These are phyloP conservation scores for Drosophila equinoxialis DNA, from an alignment of 1,140 invertebrate genomes.

Conservation along the genomic window DNA sequence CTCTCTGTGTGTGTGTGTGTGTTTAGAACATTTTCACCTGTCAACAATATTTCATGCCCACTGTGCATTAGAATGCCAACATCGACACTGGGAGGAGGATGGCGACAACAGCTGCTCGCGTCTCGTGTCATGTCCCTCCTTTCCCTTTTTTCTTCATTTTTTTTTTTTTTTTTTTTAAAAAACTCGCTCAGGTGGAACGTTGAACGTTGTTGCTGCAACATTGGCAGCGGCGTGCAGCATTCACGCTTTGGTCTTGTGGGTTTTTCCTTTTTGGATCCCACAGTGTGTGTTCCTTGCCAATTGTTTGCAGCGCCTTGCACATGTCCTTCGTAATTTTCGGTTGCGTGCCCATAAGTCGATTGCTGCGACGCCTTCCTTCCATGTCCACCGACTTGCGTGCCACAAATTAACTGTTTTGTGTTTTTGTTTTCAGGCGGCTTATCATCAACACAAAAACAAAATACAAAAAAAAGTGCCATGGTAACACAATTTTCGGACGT, in stretches of 20 bases:
- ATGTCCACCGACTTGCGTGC: conserved; percentile 53
- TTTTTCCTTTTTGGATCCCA: conserved; percentile 25
- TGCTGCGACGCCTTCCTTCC: conserved; percentile 39
- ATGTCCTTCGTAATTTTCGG: conserved; percentile 67
- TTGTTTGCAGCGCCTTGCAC: conserved; percentile 42
- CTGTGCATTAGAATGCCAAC: conserved; percentile 73
- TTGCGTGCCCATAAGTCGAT: conserved; percentile 63
- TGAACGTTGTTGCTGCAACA: conserved; percentile 11
- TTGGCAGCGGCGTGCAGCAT: conserved; percentile 52
- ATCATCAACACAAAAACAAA: conserved; percentile 32
- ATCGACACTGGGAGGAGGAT: conserved; percentile 12
- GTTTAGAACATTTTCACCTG: conserved; percentile 67
- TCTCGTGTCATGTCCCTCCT: conserved; percentile 12
- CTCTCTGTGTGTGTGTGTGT: conserved; percentile 13
- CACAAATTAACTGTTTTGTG: conserved; percentile 64
- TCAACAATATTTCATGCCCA: conserved; percentile 79
- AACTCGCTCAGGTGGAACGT: conserved; percentile 73
- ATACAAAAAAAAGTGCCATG: conserved; percentile 36
- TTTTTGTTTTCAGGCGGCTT: conserved; percentile 48
- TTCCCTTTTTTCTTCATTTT: not conserved
- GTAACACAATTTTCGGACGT: conserved; percentile 65
- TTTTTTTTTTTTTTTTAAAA: conserved; percentile 24
- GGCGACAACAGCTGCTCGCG: conserved; percentile 60
- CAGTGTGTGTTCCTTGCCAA: conserved; percentile 19
- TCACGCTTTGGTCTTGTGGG: conserved; percentile 48